phyloP scores from a whole-genome alignment of 2,797 vertebrate genomes.

The Orestias chungarensis region DNA sequence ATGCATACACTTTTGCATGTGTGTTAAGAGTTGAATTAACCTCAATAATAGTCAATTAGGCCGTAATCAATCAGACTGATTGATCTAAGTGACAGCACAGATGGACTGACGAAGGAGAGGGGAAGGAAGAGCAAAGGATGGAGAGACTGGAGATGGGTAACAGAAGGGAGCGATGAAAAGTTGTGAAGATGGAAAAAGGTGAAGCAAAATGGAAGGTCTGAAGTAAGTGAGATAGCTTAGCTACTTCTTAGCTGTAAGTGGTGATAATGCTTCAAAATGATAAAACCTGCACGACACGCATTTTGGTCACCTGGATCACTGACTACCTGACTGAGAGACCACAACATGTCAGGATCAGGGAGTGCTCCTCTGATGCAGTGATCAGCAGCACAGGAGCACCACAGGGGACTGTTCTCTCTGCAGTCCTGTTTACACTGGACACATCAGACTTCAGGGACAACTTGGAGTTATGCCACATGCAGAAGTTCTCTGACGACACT shows the following conservation, averaged over 20 bases:
- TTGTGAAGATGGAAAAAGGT: constrained; percentile 24
- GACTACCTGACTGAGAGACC: no score
- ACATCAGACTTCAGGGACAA: no score
- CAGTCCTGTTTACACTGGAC: no score
- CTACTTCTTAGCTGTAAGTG: background rate
- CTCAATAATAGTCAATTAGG: constrained; percentile 97
- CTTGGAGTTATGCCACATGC: no score
- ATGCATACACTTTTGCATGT: constrained; percentile 56
- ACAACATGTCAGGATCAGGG: no score
- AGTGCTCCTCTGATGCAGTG: no score
- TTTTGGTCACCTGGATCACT: no score
- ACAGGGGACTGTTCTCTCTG: no score
- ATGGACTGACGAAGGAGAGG: constrained; percentile 81
- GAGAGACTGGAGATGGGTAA: constrained; percentile 29
- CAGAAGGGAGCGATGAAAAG: constrained; percentile 37
- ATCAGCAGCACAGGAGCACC: no score
- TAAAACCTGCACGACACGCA: no score
- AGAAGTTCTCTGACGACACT: no score
- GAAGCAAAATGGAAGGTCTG: constrained; percentile 1
- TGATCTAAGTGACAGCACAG: constrained; percentile 96
- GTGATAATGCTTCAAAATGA: no score
- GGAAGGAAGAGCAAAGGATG: constrained; percentile 56
- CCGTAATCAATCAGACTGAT: constrained; percentile 99
- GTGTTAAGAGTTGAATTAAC: constrained; percentile 97
- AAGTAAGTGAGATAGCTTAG: background rate